phyloP scores from a whole-genome alignment of 37 sponge, comb jelly and placozoan genomes.

The Bolinopsis microptera region DNA sequence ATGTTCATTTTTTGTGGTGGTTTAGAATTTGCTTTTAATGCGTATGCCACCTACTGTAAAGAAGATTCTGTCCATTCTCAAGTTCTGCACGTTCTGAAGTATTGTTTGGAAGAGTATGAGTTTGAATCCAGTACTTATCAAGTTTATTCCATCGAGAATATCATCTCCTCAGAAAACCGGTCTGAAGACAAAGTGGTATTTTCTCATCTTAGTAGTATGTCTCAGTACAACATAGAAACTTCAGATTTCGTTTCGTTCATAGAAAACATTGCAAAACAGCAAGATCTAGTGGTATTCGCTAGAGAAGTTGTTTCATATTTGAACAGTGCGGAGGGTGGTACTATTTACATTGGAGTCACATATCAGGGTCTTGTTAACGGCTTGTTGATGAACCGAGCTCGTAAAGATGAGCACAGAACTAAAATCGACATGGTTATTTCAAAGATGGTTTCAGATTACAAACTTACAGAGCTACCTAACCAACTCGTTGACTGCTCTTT shows the following conservation, averaged over 20 bases:
- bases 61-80: neutral
- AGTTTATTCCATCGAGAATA: neutral
- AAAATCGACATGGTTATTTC: conserved; percentile 25
- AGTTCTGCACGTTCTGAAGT: neutral
- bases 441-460: conserved; percentile 4
- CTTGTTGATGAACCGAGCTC: neutral
- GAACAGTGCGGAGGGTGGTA: neutral
- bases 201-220: neutral
- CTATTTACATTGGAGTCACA: conserved; percentile 27
- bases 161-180: neutral
- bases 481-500: conserved; percentile 17
- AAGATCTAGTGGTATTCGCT: conserved; percentile 17
- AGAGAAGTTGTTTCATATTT: conserved; percentile 34
- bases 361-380: neutral
- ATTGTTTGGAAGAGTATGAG: neutral
- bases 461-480: neutral
- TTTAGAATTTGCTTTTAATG: neutral
- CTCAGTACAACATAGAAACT: neutral
- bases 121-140: neutral
- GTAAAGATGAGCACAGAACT: conserved; percentile 17
- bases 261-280: neutral
- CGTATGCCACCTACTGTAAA: neutral
- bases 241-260: neutral
- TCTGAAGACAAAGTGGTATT: neutral
- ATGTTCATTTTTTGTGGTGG: conserved; percentile 4